Evolutionary conservation across 2,797 vertebrate genomes (phyloP), one percentile per base, ranked within the genome.

Genomic region (Bovichtus variegatus): DNA sequence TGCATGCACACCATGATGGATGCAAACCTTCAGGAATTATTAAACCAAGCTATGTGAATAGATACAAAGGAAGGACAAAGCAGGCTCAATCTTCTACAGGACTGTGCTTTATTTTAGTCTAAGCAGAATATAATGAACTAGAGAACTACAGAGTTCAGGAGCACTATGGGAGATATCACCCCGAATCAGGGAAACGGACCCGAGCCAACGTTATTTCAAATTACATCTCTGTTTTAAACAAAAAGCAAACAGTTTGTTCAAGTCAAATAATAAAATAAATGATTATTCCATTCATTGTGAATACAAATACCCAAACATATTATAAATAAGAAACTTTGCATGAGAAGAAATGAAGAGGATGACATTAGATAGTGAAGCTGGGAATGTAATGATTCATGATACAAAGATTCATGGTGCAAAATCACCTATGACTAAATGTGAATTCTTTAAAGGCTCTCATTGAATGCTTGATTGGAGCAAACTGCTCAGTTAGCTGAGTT

Each of bases 21-120:
- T 79, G 64, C 80, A 78, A 65, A 88, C 83, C 81, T 81, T 81
- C 59, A 76, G 76, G 55, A 71, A 70, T 81, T 75, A 81, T 86
- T 82, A 74, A 74, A 83, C 81, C 41, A 62, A 62, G 55, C 55
- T 64, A 29, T 62, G 36, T 74, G 67, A 77, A 86, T 25, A 83
- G 82, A 91, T 84, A 83, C 92, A 86, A 91, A 90, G 69, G 89
- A 91, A 90, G 65, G 90, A 92, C 84, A 91, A 91, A 60, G 53
- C 80, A 89, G 85, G 61, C 87, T 76, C 82, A 78, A 79, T 93
- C 85, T 95, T 95, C 95, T 96, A 96, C 95, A 95, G 94, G 95
- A 95, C 94, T 96, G 96, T 96, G 95, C 95, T 96, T 96, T 96
- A 96, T 96, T 96, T 95, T 94, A 95, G 93, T 95, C 94, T 95